Evolutionary conservation across 2,113 vertebrate genomes (phyloP), one percentile per base, ranked within the genome.

Genomic region (Atlantisia rogersi): DNA sequence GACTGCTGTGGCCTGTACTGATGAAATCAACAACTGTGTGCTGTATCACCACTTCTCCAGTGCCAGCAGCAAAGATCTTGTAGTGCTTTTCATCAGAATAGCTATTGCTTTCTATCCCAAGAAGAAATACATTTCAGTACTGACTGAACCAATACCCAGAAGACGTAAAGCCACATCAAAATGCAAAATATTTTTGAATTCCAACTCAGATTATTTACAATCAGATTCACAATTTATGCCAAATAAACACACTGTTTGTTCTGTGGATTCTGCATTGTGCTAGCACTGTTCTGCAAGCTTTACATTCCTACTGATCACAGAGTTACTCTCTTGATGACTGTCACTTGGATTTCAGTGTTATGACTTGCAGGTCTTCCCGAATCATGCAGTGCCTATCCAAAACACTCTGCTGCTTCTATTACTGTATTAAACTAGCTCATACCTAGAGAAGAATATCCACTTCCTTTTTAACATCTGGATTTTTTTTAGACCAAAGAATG

Each of bases 401-500:
- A 90, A 76, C 22, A 58, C 62, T 46, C 24, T 53, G 55, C n/a
- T 94, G 92, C 64, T 97, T 71, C 82, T 91, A 90, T 88, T 93
- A 84, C 59, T 56, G 58, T 86, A 90, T 80, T 83, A 92, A 91
- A 92, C 6, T 63, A 73, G 48, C 87, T 96, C 64, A 62, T 92
- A 94, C 97, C 97, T 98, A 98, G 67, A 99, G 84, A 73, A 97
- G 94, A 82, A 96, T 94, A 93, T 98, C 98, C 25, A 98, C 94
- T 82, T 98, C 97, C 88, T 97, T 96, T 95, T 98, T 98, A 97
- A 98, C 98, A 22, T 82, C 88, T 81, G 95, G 59, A 94, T 96
- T 95, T 94, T 97, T 98, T 95, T 98, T 98, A n/a, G 96, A 98
- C 97, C 96, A 97, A 46, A 97, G 97, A 60, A 96, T 98, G 94